Base-by-base conservation (phyloP, 2,888 invertebrate genomes). In the Eulithis prunata region DNA sequence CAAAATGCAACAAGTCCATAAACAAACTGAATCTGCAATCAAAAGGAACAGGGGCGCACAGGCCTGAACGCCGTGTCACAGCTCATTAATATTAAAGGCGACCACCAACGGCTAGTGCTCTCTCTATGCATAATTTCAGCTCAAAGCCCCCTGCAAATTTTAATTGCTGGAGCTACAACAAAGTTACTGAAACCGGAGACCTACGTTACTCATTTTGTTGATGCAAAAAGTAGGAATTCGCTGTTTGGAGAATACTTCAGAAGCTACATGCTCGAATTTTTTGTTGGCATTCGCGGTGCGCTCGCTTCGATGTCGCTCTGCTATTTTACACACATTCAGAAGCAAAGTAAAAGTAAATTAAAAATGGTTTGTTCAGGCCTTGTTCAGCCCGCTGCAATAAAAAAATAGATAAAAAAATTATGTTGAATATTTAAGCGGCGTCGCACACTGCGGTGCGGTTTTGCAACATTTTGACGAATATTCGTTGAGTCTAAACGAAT, bases 61-160 rank as follows among this genome's bases (percentile, higher is more conserved):
- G 80, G 78, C 21, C 82, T 63, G 85, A 84, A 78, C 84, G 81
- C 83, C 85, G 87, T 88, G 90, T 87, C 90, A 87, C 88, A 80
- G 83, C 83, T 88, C 91, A 91, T 91, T 90, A 90, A 91, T 91
- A 91, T 91, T 91, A 89, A 41, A 91, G 84, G 74, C 76, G 79
- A 78, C 83, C 80, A 77, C 81, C 80, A 77, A 75, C 81, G 85
- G 86, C 85, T 81, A 85, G 86, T 85, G 84, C 84, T 85, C 83
- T 83, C 83, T 87, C 84, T 87, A 88, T 90, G 91, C 90, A 90
- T 91, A 91, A 90, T 89, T 89, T 86, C 81, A 82, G 78, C 80
- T 79, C 75, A 75, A 79, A 81, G 79, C 84, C 78, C 21, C 76
- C 80, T 77, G 84, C 86, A 89, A 86, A 88, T 90, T 90, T 89